Conservation (phyloP, 2,888 invertebrate genomes). For the Metopia argyrocephala region DNA sequence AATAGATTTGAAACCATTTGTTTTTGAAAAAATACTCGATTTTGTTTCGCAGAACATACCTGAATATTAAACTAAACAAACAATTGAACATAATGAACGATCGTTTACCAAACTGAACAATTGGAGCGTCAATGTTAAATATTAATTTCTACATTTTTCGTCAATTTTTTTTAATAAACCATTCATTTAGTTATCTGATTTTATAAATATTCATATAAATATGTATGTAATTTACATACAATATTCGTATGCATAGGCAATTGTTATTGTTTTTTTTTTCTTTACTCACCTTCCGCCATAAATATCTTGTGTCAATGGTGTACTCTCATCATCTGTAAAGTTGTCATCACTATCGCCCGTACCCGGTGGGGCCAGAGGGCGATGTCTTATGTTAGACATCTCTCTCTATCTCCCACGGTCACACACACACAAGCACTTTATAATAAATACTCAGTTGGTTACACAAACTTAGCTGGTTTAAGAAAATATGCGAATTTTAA, state of each 20-base stretch:
- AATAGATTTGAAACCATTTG: too few relatives aligned
- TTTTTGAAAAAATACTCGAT: too few relatives aligned
- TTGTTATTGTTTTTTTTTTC: conserved; percentile 6
- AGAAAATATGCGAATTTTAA: conserved; percentile 22
- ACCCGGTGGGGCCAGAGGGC: conserved; percentile 79
- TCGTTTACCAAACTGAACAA: too few relatives aligned
- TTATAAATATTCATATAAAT: not conserved
- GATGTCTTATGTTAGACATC: conserved; percentile 84
- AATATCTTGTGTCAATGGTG: conserved; percentile 91
- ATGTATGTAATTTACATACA: not conserved
- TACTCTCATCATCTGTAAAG: conserved; percentile 91
- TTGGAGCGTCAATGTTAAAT: too few relatives aligned
- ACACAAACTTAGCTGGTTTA: conserved; percentile 17
- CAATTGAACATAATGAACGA: too few relatives aligned
- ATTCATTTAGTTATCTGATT: not conserved
- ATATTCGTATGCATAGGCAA: not conserved
- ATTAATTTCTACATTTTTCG: not conserved
- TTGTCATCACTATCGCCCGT: conserved; percentile 85
- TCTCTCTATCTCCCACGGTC: conserved; percentile 70
- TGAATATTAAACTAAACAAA: too few relatives aligned
- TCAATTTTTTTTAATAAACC: not conserved
- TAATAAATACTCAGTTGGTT: not conserved
- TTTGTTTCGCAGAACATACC: too few relatives aligned
- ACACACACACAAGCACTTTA: conserved; percentile 30
- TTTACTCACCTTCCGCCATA: conserved; percentile 92